phyloP scores from a whole-genome alignment of 2,113 vertebrate genomes.

The Bubalus kerabau region DNA sequence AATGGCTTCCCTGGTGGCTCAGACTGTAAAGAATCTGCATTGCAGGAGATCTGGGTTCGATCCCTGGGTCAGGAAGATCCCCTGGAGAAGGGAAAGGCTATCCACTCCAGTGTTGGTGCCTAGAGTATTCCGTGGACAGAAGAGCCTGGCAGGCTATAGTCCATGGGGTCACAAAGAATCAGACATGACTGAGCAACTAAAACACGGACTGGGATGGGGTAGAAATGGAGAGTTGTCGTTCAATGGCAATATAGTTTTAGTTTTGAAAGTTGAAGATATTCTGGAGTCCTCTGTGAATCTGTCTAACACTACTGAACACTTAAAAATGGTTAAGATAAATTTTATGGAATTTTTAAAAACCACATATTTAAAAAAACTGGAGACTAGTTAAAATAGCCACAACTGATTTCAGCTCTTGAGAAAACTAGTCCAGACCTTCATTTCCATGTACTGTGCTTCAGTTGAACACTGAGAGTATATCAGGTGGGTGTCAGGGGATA shows the following conservation, averaged over 20 bases:
- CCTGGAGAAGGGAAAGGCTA: background rate
- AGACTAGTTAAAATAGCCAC: background rate
- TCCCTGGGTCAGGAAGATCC: background rate
- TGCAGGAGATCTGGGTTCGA: background rate
- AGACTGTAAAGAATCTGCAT: background rate
- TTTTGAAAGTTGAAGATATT: background rate
- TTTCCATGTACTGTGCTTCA: background rate
- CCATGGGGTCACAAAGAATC: background rate
- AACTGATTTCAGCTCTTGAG: background rate
- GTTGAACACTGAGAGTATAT: background rate
- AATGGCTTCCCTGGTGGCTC: rapidly evolving
- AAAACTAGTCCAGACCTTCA: background rate
- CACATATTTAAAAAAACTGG: background rate
- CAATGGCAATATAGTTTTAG: background rate
- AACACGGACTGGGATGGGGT: background rate
- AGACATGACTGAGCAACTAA: background rate
- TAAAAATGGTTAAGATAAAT: background rate
- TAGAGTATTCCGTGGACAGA: background rate
- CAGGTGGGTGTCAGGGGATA: background rate
- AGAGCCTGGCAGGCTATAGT: background rate
- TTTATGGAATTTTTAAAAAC: background rate
- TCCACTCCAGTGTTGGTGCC: background rate
- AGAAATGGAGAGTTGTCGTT: background rate
- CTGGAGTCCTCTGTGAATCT: background rate
- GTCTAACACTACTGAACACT: background rate